Base-by-base conservation (phyloP, 2,113 vertebrate genomes). In the Salvator merianae region DNA sequence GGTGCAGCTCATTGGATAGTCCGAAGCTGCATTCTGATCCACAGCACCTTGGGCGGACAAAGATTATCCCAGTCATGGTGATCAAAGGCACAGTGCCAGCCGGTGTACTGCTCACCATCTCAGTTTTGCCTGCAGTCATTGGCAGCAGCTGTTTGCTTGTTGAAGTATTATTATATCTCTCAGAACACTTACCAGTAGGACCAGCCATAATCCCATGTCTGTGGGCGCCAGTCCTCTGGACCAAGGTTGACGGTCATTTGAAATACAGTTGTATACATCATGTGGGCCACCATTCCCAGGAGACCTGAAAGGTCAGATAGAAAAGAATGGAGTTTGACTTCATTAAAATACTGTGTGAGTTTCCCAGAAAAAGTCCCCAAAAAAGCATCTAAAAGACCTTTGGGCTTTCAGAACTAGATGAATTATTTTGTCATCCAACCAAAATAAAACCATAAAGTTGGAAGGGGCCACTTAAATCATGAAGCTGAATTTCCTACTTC, bases 241-340 rank as follows among this genome's bases (percentile, higher is more conserved):
- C 98, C 98, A 14, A 99, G 96, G 86, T 98, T 99, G 82, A 99
- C 98, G 0, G 98, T 99, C 92, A 99, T 96, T 93, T 99, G 98
- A 95, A 99, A 99, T 20, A 98, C 98, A 63, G 98, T 99, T 2
- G 98, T 99, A 91, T 98, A 99, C 98, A 99, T 99, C 98, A 99
- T 99, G 91, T 99, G 98, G 76, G 99, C 98, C 43, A 99, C 98
- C 99, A 99, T 99, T 13, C 98, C 98, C 84, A 99, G 93, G 77
- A 99, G 97, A 91, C 98, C 99, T 99, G 91, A 63, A 91, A 93
- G 84, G 79, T 5, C 84, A 0, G 84, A 40, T 5, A 9, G 55
- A 59, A 55, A 59, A 59, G 14, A 59, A 59, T 16, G 3, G 55
- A 2, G 16, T 13, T 2, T 68, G 40, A 20, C 47, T 50, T 66